Evolutionary conservation across 2,113 vertebrate species (phyloP).

Genomic region (Cyprinodon variegatus): DNA sequence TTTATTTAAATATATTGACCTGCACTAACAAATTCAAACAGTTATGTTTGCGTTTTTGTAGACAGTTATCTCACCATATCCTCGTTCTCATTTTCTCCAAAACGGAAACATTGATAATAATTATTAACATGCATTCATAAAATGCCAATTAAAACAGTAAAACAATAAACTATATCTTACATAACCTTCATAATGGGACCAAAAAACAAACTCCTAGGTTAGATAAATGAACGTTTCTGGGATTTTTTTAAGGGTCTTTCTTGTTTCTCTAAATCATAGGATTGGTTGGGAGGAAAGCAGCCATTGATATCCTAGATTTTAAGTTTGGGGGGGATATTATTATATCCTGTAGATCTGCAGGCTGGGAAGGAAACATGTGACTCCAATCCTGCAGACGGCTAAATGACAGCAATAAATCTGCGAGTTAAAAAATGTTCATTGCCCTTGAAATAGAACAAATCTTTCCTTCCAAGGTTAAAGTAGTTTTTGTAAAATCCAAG

Average conservation of each 20-base stretch:
- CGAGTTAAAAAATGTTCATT: not conserved
- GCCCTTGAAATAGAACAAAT: not conserved
- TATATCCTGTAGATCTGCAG: not conserved
- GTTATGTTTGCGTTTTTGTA: slow-evolving; percentile 7
- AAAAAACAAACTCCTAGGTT: not conserved
- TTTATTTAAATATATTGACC: too few relatives aligned
- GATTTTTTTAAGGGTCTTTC: not conserved
- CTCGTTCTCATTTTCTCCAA: not conserved
- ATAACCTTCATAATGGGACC: not conserved
- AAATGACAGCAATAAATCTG: not conserved
- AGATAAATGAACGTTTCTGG: not conserved
- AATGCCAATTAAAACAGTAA: not conserved
- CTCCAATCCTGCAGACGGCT: not conserved
- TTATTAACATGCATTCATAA: not conserved
- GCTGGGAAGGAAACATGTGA: not conserved
- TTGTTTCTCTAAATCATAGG: not conserved
- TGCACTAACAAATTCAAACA: slow-evolving; percentile 9
- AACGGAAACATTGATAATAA: not conserved
- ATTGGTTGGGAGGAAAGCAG: not conserved
- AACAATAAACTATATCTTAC: not conserved
- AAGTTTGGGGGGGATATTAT: too few relatives aligned
- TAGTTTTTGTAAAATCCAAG: not conserved
- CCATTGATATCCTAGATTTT: too few relatives aligned
- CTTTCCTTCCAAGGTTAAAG: not conserved
- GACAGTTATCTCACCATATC: not conserved